phyloP scores from a whole-genome alignment of 2,888 invertebrate genomes.

The Dicroscelio sp. region DNA sequence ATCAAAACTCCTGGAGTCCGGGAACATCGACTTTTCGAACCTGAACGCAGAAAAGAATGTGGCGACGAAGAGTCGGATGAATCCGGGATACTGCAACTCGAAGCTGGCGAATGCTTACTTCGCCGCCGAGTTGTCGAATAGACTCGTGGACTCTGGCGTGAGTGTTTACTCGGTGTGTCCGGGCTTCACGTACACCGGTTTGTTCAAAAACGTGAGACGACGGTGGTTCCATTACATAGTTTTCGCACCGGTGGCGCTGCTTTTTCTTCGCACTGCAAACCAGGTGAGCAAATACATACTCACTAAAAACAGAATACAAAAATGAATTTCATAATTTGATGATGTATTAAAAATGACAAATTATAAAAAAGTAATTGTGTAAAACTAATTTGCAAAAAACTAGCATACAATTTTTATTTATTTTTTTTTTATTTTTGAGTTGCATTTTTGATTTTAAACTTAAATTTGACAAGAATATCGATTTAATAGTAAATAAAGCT shows the following conservation, averaged over 20 bases:
- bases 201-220: slow-evolving; percentile 93
- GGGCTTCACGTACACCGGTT: slow-evolving; percentile 95
- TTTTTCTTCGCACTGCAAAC: slow-evolving; percentile 94
- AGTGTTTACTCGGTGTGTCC: slow-evolving; percentile 95
- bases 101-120: slow-evolving; percentile 96
- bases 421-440: too few relatives aligned
- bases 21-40: slow-evolving; percentile 94
- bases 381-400: too few relatives aligned
- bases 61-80: slow-evolving; percentile 91
- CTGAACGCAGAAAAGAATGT: slow-evolving; percentile 93
- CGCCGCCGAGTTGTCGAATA: slow-evolving; percentile 93
- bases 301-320: too few relatives aligned
- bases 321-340: too few relatives aligned
- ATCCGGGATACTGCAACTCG: slow-evolving; percentile 95
- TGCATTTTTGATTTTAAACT: too few relatives aligned
- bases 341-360: too few relatives aligned
- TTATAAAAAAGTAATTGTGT: too few relatives aligned
- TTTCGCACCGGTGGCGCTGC: slow-evolving; percentile 94
- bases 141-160: slow-evolving; percentile 92
- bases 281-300: slow-evolving; percentile 93
- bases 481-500: too few relatives aligned
- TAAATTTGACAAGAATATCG: too few relatives aligned
- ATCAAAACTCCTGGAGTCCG: slow-evolving; percentile 94
- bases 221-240: slow-evolving; percentile 95
- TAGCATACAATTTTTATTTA: too few relatives aligned